Evolutionary conservation across 2,797 vertebrate species (phyloP), one percentile per base, ranked within the genome.

Genomic region (Sciurus carolinensis): DNA sequence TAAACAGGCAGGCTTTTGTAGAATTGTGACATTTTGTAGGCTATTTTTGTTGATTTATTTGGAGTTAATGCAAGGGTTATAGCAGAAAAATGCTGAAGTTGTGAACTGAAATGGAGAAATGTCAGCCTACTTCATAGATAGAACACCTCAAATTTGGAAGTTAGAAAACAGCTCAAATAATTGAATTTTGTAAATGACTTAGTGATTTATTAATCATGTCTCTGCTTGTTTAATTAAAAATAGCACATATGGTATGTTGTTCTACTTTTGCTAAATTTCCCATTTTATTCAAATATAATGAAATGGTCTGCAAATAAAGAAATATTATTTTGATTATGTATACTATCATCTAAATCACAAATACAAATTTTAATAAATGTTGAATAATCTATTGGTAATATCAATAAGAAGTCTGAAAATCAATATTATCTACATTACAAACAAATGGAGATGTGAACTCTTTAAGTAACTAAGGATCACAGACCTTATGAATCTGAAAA

Each of bases 161-260:
- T 85, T 91, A 62, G 15, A 95, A 96, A 94, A 26, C 67, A 90
- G 67, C 28, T 44, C 64, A 72, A n/a, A 33, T 75, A 75, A 75
- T n/a, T 44, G 36, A 50, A 87, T 57, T 85, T 91, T 86, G 18
- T 7, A 93, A 76, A 72, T 75, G 6, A 83, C 12, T 76, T 77
- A 47, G 10, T 75, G 18, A 89, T 69, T 47, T 81, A 3, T 89
- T 82, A 7, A 84, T 80, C 87, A 93, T 39, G 39, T 73, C 1
- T 66, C 7, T 30, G 13, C 1, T 83, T 72, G 11, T 57, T 4
- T 90, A 59, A 57, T 42, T 84, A 92, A 93, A 92, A 44, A 18
- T 64, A 76, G 13, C 17, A 62, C 26, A 15, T 36, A 30, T 82
- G 36, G 7, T 7, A 12, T 18, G 66, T 86, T 5, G 82, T 20